Evolutionary conservation across 2,113 vertebrate genomes (phyloP), one percentile per base, ranked within the genome.

Genomic region (Cyprinus carpio): DNA sequence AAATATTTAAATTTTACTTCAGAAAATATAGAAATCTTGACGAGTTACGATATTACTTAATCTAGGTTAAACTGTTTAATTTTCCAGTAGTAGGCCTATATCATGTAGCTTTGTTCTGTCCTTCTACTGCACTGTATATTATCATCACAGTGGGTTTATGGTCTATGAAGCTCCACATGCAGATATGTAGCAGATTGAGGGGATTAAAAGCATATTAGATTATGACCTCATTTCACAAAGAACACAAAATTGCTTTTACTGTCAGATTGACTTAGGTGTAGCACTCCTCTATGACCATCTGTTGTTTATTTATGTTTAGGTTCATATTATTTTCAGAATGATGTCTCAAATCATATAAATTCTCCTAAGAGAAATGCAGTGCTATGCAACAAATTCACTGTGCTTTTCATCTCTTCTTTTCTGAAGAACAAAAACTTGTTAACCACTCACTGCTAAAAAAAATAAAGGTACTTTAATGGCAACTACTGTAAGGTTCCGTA

Each of bases 151-250:
- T 58, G 56, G 8, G 56, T 60, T n/a, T n/a, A 60, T n/a, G 3
- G 23, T n/a, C 56, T 60, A 1, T 71, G 18, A 40, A 40, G 34
- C 31, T 71, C 34, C 31, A n/a, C 18, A 34, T 56, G 64, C 46
- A 56, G 62, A 56, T 27, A 37, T 49, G 23, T 16, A 82, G 31
- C 67, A 83, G 60, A 58, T 75, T 84, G 23, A 75, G 43, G 54
- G 31, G 56, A 62, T 84, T 84, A 75, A 75, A 84, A 23, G 49
- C 74, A 67, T 20, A 77, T 31, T 62, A 84, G 7, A 56, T 75
- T 34, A 84, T 54, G 60, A 67, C 11, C 71, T 29, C 31, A 64
- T 65, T 77, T 77, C 54, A 72, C 79, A 81, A n/a, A 81, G 37
- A 81, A 81, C 79, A 71, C 15, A 49, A 54, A 51, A 75, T 37